A percentile compares a stretch with the other conserved stretches of the same genome.
Conservation (phyloP, 2,797 vertebrate genomes). For the Chrysocyon brachyurus region DNA sequence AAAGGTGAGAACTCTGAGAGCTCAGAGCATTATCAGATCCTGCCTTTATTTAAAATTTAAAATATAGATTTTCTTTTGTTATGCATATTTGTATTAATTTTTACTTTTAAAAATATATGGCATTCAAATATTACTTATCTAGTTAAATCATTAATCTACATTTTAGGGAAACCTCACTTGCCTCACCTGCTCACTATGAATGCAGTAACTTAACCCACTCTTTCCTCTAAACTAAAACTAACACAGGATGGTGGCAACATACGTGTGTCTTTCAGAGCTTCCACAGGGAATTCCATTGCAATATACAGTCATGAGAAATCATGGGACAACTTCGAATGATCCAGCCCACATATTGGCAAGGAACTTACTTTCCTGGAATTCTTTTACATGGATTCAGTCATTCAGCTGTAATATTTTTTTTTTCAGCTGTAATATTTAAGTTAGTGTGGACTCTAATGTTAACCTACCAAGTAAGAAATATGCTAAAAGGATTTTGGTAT, state of each 20-base stretch:
- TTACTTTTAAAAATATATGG: neutral
- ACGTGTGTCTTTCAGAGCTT: neutral
- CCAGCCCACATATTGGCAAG: neutral
- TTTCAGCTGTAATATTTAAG: neutral
- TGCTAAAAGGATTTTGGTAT: neutral
- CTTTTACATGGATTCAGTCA: neutral
- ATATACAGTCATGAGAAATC: rapidly evolving
- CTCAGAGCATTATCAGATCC: neutral
- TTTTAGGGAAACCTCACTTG: neutral
- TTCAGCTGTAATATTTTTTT: neutral
- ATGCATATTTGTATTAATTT: neutral
- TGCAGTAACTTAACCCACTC: rapidly evolving
- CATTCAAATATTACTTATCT: neutral
- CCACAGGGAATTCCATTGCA: neutral
- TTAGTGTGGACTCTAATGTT: neutral
- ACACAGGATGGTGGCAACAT: rapidly evolving
- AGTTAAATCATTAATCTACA: neutral
- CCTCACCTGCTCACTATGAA: neutral
- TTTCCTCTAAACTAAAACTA: neutral
- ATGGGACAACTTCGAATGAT: neutral
- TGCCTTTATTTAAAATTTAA: neutral
- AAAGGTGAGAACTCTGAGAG: neutral
- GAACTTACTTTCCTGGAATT: neutral
- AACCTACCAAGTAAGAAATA: neutral
- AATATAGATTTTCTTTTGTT: neutral